Conservation (phyloP, 1,140 invertebrate species). For the Belonocnema kinseyi region DNA sequence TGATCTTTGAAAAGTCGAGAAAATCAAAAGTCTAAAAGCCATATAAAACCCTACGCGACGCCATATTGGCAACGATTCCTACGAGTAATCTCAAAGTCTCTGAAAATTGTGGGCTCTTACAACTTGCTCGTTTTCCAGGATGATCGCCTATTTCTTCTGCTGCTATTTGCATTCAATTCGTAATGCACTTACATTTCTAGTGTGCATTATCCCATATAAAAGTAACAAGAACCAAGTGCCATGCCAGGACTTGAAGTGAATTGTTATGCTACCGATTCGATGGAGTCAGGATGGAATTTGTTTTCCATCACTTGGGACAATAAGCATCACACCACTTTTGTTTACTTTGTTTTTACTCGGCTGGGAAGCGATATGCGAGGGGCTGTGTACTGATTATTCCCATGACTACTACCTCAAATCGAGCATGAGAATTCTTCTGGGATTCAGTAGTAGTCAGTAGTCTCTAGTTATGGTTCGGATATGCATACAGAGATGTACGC, state of each 20-base stretch:
- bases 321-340: neutral
- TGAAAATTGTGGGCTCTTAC: neutral
- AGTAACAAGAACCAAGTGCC: neutral
- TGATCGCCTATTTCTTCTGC: neutral
- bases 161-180: neutral
- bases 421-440: no score
- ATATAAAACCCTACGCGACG: constrained; percentile 23
- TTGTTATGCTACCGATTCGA: neutral
- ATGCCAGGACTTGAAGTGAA: neutral
- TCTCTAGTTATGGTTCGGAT: no score
- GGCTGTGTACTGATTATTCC: no score
- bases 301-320: neutral
- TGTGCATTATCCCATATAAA: neutral
- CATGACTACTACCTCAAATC: no score
- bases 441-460: no score
- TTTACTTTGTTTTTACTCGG: no score
- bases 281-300: neutral
- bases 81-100: neutral
- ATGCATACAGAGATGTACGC: no score
- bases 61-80: constrained; percentile 32
- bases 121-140: neutral
- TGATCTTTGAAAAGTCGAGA: no score
- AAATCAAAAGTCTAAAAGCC: neutral
- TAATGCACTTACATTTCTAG: neutral
- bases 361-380: no score